Evolutionary conservation across 2,797 vertebrate species (phyloP), one percentile per base, ranked within the genome.

Genomic region (Monodelphis domestica): DNA sequence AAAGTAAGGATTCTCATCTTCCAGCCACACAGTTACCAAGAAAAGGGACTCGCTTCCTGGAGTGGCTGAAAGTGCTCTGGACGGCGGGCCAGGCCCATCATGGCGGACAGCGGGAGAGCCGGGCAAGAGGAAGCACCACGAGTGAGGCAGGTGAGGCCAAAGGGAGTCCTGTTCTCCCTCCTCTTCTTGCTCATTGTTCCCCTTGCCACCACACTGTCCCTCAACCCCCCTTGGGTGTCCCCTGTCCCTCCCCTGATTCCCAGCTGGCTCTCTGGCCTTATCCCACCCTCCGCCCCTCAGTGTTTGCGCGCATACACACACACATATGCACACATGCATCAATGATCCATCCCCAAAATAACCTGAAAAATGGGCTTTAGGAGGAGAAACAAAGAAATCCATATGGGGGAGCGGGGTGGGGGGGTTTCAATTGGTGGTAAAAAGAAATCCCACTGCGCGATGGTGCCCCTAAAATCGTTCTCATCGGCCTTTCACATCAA

Each of bases 1-100:
- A 98, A 99, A 99, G 99, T 99, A 99, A 99, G 99, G 99, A 99
- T 99, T 99, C 99, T 98, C 98, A 84, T 99, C 98, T 99, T 99
- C 99, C 98, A 98, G 98, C 98, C 98, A 99, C 98, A 98, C 98
- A 98, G 98, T 98, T 98, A 97, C 98, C 98, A 99, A 99, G 99
- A 98, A 98, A 99, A 97, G 98, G 98, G 99, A 99, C 98, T 98
- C 98, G 98, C 98, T 98, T 98, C 98, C 98, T 95, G 98, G 99
- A 99, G 98, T 98, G 98, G 98, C 97, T 98, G 98, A 98, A 99
- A 99, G 98, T 99, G 98, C 98, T 98, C 98, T 50, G 97, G 98
- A 97, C 98, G 93, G 98, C 98, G 98, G 97, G 98, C 98, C 98
- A 98, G 98, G 98, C 98, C 98, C 98, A 98, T 98, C 98, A 99